Conservation (phyloP, 2,797 vertebrate genomes). For the Eulemur mongoz region DNA sequence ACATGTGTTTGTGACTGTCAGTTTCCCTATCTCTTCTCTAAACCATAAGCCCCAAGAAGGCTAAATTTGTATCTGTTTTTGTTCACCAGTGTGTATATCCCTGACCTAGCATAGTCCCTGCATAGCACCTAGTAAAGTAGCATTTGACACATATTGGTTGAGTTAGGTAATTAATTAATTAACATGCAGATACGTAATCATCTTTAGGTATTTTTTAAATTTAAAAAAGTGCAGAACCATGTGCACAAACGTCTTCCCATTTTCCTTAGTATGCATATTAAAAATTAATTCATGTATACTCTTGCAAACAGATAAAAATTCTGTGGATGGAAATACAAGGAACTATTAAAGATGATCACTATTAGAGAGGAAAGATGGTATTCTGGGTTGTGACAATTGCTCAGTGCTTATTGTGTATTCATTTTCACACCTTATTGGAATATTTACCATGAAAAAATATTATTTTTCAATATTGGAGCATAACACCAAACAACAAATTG, state of each 20-base stretch:
- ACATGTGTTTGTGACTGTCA: neutral
- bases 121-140: neutral
- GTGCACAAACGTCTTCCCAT: fast-evolving
- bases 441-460: neutral
- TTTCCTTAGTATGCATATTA: neutral
- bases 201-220: neutral
- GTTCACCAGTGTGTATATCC: neutral
- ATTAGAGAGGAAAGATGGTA: neutral
- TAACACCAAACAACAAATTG: neutral
- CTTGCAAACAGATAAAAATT: neutral
- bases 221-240: neutral
- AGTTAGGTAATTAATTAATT: neutral
- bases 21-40: neutral
- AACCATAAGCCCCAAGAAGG: neutral
- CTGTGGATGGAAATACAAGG: neutral
- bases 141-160: neutral
- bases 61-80: neutral
- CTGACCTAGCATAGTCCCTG: too few relatives aligned
- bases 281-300: neutral
- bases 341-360: neutral
- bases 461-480: neutral
- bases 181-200: neutral
- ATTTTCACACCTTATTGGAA: neutral
- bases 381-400: neutral
- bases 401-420: neutral